phyloP scores from a whole-genome alignment of 1,140 invertebrate genomes.

The Bradynema listronoti region DNA sequence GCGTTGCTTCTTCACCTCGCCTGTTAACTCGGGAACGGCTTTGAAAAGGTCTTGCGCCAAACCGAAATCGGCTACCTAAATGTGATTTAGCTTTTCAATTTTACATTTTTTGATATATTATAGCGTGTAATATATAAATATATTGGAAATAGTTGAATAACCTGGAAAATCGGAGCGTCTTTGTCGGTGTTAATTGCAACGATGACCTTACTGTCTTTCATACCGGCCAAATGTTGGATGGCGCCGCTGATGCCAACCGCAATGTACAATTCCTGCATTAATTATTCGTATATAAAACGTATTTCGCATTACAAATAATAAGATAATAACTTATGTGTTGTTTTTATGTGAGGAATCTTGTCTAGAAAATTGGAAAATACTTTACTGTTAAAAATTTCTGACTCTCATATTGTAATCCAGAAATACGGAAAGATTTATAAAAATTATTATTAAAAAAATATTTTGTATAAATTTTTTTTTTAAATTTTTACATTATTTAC shows the following conservation, averaged over 20 bases:
- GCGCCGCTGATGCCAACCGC: constrained; percentile 97
- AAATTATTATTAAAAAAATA: too few species aligned
- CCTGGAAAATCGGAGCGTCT: constrained; percentile 94
- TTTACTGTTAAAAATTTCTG: too few species aligned
- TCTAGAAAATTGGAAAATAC: too few species aligned
- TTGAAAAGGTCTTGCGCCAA: constrained; percentile 94
- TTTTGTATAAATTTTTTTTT: too few species aligned
- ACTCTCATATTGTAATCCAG: too few species aligned
- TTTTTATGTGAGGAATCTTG: too few species aligned
- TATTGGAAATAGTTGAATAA: background rate
- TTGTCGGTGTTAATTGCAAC: constrained; percentile 99
- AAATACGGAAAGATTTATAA: too few species aligned
- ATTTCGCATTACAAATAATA: background rate
- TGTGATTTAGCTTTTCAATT: constrained; percentile 1
- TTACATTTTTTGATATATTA: background rate
- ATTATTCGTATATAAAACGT: constrained; percentile 7
- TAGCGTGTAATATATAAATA: too few species aligned
- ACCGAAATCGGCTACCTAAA: constrained; percentile 83
- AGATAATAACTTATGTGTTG: background rate
- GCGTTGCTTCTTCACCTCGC: constrained; percentile 27
- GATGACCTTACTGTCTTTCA: constrained; percentile 99
- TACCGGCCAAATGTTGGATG: constrained; percentile 96
- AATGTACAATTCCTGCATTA: constrained; percentile 81
- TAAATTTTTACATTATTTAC: constrained; percentile 1
- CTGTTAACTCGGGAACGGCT: constrained; percentile 56